These are phyloP conservation scores for Sylvia atricapilla DNA, from an alignment of 2,113 vertebrate species.

Conservation along the genomic window DNA sequence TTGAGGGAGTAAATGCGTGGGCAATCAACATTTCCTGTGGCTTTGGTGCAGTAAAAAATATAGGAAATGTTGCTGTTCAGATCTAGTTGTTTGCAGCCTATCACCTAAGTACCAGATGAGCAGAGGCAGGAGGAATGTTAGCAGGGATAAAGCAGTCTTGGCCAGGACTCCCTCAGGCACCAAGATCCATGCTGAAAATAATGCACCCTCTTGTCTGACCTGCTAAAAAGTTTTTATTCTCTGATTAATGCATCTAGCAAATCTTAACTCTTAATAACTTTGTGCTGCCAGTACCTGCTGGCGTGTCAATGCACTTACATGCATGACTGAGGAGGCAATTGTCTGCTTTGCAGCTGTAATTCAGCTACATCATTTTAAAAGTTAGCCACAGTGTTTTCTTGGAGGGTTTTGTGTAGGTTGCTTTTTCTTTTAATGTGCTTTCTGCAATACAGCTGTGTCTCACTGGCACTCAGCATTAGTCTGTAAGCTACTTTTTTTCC, in stretches of 20 bases:
- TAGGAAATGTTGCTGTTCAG: background rate
- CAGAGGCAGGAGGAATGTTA: background rate
- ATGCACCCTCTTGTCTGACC: background rate
- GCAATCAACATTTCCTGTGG: background rate
- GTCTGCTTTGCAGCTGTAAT: background rate
- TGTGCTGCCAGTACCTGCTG: background rate
- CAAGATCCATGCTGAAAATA: background rate
- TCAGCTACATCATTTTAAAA: background rate
- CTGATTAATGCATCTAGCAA: background rate
- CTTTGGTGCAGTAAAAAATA: background rate
- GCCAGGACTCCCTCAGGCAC: background rate
- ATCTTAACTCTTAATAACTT: background rate
- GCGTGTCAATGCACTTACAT: background rate
- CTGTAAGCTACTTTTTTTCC: background rate
- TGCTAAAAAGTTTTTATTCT: background rate
- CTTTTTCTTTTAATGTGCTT: background rate
- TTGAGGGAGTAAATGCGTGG: background rate
- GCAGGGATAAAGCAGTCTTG: background rate
- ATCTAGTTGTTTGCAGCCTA: background rate
- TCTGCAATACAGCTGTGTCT: constrained; percentile 34
- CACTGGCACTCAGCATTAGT: background rate
- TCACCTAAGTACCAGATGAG: background rate
- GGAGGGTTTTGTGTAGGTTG: background rate
- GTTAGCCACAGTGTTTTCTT: background rate
- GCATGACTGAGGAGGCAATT: background rate